These are phyloP conservation scores for Alosa alosa DNA, from an alignment of 2,113 vertebrate species.

Conservation along the genomic window DNA sequence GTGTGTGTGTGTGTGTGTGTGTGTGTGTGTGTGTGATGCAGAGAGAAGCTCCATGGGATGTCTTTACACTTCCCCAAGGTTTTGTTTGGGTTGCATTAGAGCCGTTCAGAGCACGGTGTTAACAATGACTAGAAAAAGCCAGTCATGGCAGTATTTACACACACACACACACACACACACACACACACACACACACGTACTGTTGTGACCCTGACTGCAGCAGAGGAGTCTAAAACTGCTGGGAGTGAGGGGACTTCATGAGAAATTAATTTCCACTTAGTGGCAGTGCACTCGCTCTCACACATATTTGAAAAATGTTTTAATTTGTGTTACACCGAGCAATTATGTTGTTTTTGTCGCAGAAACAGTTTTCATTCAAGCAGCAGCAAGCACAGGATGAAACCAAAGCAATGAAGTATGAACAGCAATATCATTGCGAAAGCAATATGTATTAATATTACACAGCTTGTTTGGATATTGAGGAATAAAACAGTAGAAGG, in stretches of 20 bases:
- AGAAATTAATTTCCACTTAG: slow-evolving; percentile 20
- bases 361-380: neutral
- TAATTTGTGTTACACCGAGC: slow-evolving; percentile 18
- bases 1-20: neutral
- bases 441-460: neutral
- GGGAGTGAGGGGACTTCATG: neutral
- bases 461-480: neutral
- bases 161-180: neutral
- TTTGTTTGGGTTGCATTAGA: neutral
- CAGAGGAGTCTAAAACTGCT: neutral
- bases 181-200: neutral
- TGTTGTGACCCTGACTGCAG: neutral
- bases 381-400: neutral
- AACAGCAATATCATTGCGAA: neutral
- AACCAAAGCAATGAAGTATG: neutral
- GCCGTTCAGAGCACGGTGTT: neutral
- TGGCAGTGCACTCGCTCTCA: slow-evolving; percentile 38
- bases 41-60: neutral
- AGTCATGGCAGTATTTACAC: neutral
- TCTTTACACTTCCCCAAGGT: neutral
- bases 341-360: neutral
- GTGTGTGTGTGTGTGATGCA: neutral
- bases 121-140: neutral
- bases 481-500: neutral
- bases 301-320: slow-evolving; percentile 21